Percentiles rank a stretch among this genome's conserved stretches.
These are phyloP conservation scores for Todiramphus saurophagus DNA, from an alignment of 2,113 vertebrate species.

Conservation along the genomic window DNA sequence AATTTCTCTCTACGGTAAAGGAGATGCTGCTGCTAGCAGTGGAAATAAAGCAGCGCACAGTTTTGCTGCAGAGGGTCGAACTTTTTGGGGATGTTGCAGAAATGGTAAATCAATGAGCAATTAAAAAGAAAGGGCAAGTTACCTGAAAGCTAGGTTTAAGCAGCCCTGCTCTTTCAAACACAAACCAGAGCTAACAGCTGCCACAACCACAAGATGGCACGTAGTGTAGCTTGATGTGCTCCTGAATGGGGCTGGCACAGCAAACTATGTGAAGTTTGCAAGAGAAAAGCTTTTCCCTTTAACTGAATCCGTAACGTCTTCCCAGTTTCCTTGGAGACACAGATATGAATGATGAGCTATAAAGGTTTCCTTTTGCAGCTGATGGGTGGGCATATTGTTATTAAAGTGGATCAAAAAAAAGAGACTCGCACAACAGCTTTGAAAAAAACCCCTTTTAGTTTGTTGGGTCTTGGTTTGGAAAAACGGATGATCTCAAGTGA, in stretches of 20 bases:
- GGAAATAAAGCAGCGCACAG: neutral
- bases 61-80: neutral
- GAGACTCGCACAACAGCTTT: neutral
- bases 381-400: neutral
- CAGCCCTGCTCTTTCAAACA: neutral
- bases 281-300: neutral
- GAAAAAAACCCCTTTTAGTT: neutral
- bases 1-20: neutral
- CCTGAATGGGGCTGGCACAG: neutral
- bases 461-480: neutral
- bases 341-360: neutral
- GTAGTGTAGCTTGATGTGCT: neutral
- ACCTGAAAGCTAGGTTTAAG: neutral
- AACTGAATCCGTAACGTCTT: neutral
- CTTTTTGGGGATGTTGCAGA: neutral
- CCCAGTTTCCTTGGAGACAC: neutral
- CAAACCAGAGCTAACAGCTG: neutral
- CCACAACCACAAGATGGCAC: neutral
- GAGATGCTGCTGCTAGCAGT: neutral
- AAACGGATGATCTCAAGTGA: slow-evolving; percentile 11
- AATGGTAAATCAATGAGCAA: neutral
- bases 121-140: neutral
- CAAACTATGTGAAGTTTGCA: neutral
- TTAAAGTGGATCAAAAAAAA: neutral
- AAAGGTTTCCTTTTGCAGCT: neutral